Evolutionary conservation across 2,113 vertebrate genomes (phyloP), one percentile per base, ranked within the genome.

Genomic region (Gadus chalcogrammus): DNA sequence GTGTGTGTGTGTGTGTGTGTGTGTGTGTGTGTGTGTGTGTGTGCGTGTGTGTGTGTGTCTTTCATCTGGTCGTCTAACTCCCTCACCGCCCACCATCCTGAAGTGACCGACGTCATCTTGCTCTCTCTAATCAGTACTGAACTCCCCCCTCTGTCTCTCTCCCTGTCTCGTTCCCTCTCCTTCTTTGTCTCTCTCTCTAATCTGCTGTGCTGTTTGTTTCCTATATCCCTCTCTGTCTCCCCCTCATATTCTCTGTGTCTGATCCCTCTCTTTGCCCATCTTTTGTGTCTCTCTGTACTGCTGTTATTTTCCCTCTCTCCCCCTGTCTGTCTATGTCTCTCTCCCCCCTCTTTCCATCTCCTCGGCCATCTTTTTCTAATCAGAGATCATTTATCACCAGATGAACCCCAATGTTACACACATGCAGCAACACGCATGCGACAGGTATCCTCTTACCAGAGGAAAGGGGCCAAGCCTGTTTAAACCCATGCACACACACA

Each of bases 311-410:
- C 31, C 31, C 31, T 31, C 31, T 31, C 31, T 2, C 31, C 55
- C 72, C 38, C 64, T 69, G 20, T 69, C 58, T 28, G 16, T 77
- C 70, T 76, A 70, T 77, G 69, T 70, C 72, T 74, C 79, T 31
- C 48, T 31, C 42, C 42, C 42, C 42, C 42, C 42, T 48, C 42
- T 48, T 61, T 68, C 59, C 35, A 17, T 52, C 35, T 48, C 18
- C 31, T 35, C 31, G 31, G 55, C 55, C 13, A 58, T 58, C 15
- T 58, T n/a, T 58, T 58, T 58, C 55, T 17, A 58, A 58, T 58
- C 55, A 58, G 55, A 17, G 55, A 58, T 58, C n/a, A 58, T 12
- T 48, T 9, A 48, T 48, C 42, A 9, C 9, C 42, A 48, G 42
- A 13, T 48, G 42, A 58, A 58, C 31, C 1, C 55, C 55, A 2